Percentiles rank a stretch among this genome's conserved stretches.
These are phyloP conservation scores for Hyaena hyaena DNA, from an alignment of 2,113 vertebrate genomes.

Conservation along the genomic window DNA sequence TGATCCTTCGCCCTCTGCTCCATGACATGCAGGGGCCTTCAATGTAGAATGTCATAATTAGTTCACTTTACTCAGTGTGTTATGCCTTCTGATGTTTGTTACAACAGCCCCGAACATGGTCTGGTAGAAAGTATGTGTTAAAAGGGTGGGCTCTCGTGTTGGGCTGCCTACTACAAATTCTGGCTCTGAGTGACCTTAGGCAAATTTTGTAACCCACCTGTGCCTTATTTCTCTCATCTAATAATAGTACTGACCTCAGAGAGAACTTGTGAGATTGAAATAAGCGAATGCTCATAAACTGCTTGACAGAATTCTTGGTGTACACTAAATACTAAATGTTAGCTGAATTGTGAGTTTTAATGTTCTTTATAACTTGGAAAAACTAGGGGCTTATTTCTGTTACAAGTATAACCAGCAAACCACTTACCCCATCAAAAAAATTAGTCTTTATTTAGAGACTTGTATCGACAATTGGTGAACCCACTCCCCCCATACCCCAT, in stretches of 20 bases:
- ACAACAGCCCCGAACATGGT: neutral
- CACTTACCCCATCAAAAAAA: neutral
- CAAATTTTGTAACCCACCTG: neutral
- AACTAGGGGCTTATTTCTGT: neutral
- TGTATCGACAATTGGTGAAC: neutral
- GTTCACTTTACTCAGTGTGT: neutral
- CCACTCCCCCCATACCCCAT: too few relatives aligned
- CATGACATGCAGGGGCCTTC: neutral
- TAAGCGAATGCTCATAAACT: neutral
- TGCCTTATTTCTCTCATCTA: neutral
- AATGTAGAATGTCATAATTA: neutral
- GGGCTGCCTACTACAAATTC: neutral
- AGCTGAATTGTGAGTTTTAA: conserved; percentile 18
- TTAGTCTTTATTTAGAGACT: conserved; percentile 25
- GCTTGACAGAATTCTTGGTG: neutral
- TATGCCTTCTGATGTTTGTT: neutral
- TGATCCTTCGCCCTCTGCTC: neutral
- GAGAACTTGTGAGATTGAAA: neutral
- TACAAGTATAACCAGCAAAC: neutral
- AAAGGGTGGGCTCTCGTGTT: neutral
- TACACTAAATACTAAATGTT: neutral
- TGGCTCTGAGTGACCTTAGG: neutral
- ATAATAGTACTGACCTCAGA: neutral
- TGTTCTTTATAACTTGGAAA: conserved; percentile 40
- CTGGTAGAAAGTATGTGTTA: neutral